Percentiles rank a stretch among this genome's conserved stretches.
Conservation (phyloP, 2,113 vertebrate species). For the Cebus imitator region DNA sequence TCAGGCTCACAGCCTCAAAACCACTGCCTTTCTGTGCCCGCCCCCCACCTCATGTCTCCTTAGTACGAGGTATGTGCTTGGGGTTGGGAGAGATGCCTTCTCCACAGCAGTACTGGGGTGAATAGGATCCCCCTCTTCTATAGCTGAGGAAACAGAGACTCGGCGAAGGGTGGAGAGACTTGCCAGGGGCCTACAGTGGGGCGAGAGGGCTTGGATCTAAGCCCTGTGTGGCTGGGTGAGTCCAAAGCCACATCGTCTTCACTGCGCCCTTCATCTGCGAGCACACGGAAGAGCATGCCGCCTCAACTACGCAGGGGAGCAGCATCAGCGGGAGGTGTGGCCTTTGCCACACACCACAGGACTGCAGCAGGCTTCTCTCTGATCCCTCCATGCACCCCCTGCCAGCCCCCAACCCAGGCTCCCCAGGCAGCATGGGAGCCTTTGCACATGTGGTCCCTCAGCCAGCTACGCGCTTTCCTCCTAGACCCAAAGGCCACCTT, state of each 20-base stretch:
- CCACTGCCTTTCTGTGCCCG: neutral
- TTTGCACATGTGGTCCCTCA: accelerated
- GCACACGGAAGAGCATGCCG: accelerated
- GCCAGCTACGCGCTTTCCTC: neutral
- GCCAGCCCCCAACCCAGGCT: too few relatives aligned
- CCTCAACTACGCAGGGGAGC: neutral
- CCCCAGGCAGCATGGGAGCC: too few relatives aligned
- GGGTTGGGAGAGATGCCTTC: neutral
- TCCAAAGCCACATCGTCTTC: accelerated
- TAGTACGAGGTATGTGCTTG: neutral
- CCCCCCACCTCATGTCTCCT: neutral
- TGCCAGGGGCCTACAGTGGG: neutral
- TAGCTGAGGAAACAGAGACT: neutral
- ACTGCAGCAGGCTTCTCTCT: neutral
- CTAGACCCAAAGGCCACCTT: neutral
- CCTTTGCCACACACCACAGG: neutral
- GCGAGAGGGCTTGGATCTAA: neutral
- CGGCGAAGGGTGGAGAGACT: neutral
- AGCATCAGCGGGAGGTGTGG: accelerated
- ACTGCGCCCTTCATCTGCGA: neutral
- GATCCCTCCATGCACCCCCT: neutral
- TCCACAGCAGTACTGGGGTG: neutral
- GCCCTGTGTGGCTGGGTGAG: neutral
- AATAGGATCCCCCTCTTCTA: neutral
- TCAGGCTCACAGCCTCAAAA: neutral